Evolutionary conservation across 2,113 vertebrate species (phyloP).

Genomic region (Mola mola): DNA sequence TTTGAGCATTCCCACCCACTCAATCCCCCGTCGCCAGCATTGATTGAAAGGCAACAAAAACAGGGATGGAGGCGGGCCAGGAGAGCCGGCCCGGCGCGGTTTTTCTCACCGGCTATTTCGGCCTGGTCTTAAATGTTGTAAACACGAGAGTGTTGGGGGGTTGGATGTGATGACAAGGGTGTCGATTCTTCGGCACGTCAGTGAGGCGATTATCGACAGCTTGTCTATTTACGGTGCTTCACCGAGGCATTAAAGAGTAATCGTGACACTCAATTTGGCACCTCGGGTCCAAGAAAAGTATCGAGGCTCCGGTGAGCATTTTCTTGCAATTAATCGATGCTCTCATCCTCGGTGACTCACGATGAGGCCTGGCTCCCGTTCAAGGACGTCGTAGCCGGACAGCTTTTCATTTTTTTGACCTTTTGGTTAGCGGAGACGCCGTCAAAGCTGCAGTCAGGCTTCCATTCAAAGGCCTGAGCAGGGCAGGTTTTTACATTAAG

Average conservation of each 20-base stretch:
- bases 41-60: constrained; percentile 39
- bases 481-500: constrained; percentile 9
- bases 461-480: background rate
- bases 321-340: constrained; percentile 33
- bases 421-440: constrained; percentile 24
- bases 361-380: constrained; percentile 18
- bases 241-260: constrained; percentile 31
- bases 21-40: constrained; percentile 35
- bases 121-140: constrained; percentile 15
- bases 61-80: constrained; percentile 7
- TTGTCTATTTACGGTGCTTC: constrained; percentile 43
- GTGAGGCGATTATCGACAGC: constrained; percentile 26
- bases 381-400: constrained; percentile 24
- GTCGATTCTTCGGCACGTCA: constrained; percentile 21
- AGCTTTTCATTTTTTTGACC: constrained; percentile 29
- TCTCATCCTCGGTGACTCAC: constrained; percentile 28
- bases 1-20: constrained; percentile 61
- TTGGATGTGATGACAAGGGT: background rate
- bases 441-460: background rate
- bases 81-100: constrained; percentile 6
- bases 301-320: background rate
- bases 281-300: background rate
- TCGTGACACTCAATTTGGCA: constrained; percentile 14
- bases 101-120: constrained; percentile 48
- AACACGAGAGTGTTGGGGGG: constrained; percentile 16